Percentiles rank a stretch among this genome's conserved stretches.
Evolutionary conservation across 2,113 vertebrate genomes (phyloP).

Genomic region (Syngnathus floridae): DNA sequence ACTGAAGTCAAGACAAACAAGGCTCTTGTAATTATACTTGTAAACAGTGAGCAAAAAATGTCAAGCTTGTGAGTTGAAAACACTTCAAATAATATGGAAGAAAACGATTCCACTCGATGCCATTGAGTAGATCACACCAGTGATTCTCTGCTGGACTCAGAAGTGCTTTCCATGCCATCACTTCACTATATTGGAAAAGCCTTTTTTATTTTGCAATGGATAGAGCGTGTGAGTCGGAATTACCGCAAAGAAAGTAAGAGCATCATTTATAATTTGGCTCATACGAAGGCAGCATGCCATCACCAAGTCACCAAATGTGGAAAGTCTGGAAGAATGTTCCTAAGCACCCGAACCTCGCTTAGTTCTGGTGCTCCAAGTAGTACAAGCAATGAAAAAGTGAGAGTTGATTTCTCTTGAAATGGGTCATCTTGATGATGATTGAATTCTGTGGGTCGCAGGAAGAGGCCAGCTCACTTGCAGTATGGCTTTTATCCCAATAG

Average conservation of each 20-base stretch:
- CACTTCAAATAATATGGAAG: background rate
- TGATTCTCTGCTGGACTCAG: background rate
- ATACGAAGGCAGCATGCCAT: background rate
- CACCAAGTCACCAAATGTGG: background rate
- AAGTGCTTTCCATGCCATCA: background rate
- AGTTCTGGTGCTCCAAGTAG: no score
- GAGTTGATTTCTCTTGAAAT: background rate
- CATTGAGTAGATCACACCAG: background rate
- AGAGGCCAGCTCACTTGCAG: constrained; percentile 3
- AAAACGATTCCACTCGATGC: no score
- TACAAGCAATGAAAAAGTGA: no score
- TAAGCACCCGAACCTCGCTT: no score
- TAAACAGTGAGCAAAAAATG: no score
- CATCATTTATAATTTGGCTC: background rate
- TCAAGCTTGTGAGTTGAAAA: background rate
- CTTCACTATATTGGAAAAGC: background rate
- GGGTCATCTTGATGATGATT: background rate
- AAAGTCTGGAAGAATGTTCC: no score
- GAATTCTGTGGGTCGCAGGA: no score
- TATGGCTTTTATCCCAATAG: constrained; percentile 28
- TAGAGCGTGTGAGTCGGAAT: no score
- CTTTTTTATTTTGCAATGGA: background rate
- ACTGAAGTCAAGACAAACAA: background rate
- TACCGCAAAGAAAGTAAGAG: background rate
- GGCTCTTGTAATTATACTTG: background rate